A percentile compares a stretch with the other conserved stretches of the same genome.
Conservation (phyloP, 1,140 invertebrate species). For the Pectinophora gossypiella region DNA sequence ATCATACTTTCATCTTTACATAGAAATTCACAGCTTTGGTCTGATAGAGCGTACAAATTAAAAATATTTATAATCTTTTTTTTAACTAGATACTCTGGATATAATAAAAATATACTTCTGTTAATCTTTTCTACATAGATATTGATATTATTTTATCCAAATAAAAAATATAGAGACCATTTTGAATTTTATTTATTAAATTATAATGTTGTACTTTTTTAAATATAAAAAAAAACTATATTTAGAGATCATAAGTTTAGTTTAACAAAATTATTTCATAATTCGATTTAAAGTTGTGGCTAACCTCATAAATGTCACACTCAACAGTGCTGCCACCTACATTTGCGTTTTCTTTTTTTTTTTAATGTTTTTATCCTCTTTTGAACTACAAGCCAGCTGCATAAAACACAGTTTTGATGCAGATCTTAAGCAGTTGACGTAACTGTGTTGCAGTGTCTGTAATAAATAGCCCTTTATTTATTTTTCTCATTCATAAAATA, state of each 20-base stretch:
- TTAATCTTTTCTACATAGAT: background rate
- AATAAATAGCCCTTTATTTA: no score
- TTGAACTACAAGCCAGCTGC: background rate
- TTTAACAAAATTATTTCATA: no score
- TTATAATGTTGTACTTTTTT: background rate
- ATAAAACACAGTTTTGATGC: no score
- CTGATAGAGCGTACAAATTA: conserved; percentile 53
- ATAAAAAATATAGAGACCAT: no score
- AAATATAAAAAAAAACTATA: background rate
- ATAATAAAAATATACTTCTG: background rate
- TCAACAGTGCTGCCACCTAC: no score
- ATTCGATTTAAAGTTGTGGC: no score
- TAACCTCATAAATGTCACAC: no score
- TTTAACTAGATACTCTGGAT: background rate
- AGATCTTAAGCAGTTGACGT: no score
- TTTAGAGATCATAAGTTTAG: background rate
- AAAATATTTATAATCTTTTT: conserved; percentile 24
- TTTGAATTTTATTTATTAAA: no score
- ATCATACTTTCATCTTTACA: conserved; percentile 29
- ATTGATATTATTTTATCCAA: no score
- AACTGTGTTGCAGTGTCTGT: no score
- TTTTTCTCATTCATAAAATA: no score
- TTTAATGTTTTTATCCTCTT: background rate
- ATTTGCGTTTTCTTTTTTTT: background rate
- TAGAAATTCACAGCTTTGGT: conserved; percentile 62